Percentiles rank a stretch among this genome's conserved stretches.
phyloP scores from a whole-genome alignment of 2,113 vertebrate species.

The Mustela nigripes region DNA sequence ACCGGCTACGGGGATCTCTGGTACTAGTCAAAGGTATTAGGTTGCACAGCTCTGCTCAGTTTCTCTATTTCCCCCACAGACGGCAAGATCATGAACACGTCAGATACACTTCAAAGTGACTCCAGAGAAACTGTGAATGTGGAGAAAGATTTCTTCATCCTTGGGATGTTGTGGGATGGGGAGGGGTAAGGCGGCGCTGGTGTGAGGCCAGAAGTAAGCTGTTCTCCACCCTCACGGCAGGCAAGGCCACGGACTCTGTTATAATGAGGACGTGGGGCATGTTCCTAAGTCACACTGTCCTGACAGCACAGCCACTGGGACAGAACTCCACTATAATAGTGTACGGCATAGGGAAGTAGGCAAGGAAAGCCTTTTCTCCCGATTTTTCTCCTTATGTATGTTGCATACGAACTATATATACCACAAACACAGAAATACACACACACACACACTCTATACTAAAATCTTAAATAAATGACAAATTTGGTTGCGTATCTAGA shows the following conservation, averaged over 20 bases:
- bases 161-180: not conserved
- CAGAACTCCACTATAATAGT: not conserved
- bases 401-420: not conserved
- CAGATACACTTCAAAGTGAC: not conserved
- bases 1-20: not conserved
- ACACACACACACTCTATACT: not conserved
- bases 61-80: not conserved
- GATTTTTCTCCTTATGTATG: not conserved
- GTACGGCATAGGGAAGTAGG: not conserved
- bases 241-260: not conserved
- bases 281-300: not conserved
- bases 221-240: not conserved
- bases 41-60: not conserved
- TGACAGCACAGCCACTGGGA: not conserved
- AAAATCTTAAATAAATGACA: not conserved
- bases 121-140: not conserved
- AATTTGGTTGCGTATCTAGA: not conserved
- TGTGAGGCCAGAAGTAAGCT: not conserved
- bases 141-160: not conserved
- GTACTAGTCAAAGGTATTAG: not conserved
- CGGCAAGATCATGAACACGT: not conserved
- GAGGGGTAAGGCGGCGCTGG: not conserved
- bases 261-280: not conserved
- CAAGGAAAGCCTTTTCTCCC: not conserved
- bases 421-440: not conserved